A percentile compares a stretch with the other conserved stretches of the same genome.
phyloP scores from a whole-genome alignment of 1,140 invertebrate genomes.

The Caenorhabditis inopinata region DNA sequence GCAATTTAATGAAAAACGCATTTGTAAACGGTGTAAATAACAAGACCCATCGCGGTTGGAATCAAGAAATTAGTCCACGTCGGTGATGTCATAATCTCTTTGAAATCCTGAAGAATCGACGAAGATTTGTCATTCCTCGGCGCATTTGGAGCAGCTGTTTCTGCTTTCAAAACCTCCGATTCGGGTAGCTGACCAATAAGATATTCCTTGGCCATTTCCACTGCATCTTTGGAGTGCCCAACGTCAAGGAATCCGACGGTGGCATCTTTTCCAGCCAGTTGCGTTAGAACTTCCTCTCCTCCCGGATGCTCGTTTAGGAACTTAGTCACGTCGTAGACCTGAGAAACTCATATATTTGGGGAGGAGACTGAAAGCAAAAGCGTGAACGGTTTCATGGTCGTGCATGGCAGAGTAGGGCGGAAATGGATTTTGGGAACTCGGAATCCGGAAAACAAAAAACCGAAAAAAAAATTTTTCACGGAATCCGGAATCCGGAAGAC shows the following conservation, averaged over 20 bases:
- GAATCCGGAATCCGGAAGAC: no score
- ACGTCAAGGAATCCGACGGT: conserved; percentile 91
- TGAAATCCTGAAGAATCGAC: background rate
- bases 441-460: no score
- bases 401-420: no score
- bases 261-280: conserved; percentile 71
- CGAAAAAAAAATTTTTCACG: no score
- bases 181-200: conserved; percentile 80
- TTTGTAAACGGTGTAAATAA: conserved; percentile 59
- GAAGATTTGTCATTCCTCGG: background rate
- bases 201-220: conserved; percentile 86
- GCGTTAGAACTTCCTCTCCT: conserved; percentile 56
- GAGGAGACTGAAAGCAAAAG: no score
- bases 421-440: no score
- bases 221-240: conserved; percentile 90
- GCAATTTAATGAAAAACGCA: background rate
- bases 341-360: no score
- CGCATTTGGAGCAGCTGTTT: background rate
- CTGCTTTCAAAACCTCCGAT: background rate
- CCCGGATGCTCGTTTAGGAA: conserved; percentile 68
- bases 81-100: conserved; percentile 40
- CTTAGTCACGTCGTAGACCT: conserved; percentile 67
- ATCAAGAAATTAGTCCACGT: conserved; percentile 65
- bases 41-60: conserved; percentile 58
- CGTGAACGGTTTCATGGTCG: no score